Percentiles rank a stretch among this genome's conserved stretches.
Conservation (phyloP, 1,140 invertebrate species). For the Leptinotarsa texana region DNA sequence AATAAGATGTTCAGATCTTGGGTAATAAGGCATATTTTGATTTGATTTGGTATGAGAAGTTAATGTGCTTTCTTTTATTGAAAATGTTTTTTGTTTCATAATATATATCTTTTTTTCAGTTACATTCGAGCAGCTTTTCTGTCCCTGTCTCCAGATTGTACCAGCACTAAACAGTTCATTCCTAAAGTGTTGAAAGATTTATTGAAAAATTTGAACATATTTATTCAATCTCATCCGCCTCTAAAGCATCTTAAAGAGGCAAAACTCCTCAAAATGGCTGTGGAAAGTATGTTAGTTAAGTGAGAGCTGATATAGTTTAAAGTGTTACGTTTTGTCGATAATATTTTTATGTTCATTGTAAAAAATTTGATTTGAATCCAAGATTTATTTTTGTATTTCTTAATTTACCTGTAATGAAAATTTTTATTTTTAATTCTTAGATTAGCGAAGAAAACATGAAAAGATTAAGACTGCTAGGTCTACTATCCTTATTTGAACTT, state of each 20-base stretch:
- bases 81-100: neutral
- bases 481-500: neutral
- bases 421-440: neutral
- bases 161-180: slow-evolving; percentile 81
- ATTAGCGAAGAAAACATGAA: neutral
- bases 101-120: slow-evolving; percentile 60
- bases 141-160: slow-evolving; percentile 76
- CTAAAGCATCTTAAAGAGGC: slow-evolving; percentile 71
- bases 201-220: slow-evolving; percentile 72
- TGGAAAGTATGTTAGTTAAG: slow-evolving; percentile 39
- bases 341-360: neutral
- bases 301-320: slow-evolving; percentile 9
- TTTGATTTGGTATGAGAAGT: no score
- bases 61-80: no score
- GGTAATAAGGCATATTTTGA: no score
- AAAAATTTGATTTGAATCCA: neutral
- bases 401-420: neutral
- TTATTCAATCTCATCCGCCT: slow-evolving; percentile 70
- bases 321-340: slow-evolving; percentile 4
- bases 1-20: no score
- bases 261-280: slow-evolving; percentile 79
- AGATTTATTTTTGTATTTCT: slow-evolving; percentile 13
- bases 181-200: slow-evolving; percentile 77
- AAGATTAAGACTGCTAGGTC: slow-evolving; percentile 8
- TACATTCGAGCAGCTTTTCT: slow-evolving; percentile 87